Conservation (phyloP, 2,113 vertebrate species). For the Hemiscyllium ocellatum region DNA sequence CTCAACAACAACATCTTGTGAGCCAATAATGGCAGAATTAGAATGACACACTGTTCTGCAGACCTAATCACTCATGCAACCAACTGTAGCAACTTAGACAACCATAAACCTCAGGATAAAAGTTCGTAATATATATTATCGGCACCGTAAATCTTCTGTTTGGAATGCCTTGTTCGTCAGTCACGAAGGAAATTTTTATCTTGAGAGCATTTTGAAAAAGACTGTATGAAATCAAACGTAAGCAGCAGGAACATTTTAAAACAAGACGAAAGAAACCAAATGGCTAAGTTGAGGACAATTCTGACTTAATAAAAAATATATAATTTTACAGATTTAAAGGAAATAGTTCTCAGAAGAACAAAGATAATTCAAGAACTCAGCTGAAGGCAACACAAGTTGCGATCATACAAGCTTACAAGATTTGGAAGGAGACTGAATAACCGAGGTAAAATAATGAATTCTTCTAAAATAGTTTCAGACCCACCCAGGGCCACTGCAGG, state of each 20-base stretch:
- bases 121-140: conserved; percentile 13
- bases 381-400: background rate
- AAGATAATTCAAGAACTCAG: background rate
- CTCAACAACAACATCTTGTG: background rate
- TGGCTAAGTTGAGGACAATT: background rate
- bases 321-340: background rate
- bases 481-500: background rate
- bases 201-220: background rate
- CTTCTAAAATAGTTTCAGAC: background rate
- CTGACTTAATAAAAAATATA: background rate
- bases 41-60: background rate
- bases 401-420: background rate
- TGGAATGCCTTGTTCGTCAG: background rate
- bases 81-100: background rate
- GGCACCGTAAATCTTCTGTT: background rate
- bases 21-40: background rate
- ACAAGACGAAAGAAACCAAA: background rate
- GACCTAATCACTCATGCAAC: background rate
- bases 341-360: background rate
- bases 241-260: too few relatives aligned
- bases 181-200: background rate
- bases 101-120: conserved; percentile 14
- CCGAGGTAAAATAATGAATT: background rate
- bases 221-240: background rate
- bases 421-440: background rate